Evolutionary conservation across 2,113 vertebrate species (phyloP).

Genomic region (Ceratotherium simum): DNA sequence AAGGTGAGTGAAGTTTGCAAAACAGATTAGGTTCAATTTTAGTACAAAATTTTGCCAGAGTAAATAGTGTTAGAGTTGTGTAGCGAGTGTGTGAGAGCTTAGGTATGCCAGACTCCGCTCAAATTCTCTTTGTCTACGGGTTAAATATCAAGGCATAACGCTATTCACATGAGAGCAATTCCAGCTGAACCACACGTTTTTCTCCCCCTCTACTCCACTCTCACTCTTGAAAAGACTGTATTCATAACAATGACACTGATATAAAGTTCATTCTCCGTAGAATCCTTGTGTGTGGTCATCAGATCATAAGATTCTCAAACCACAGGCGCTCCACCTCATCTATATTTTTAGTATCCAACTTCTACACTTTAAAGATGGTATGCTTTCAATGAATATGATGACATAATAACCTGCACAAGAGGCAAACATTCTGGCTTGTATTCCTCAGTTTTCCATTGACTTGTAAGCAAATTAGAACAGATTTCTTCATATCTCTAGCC

Average conservation of each 20-base stretch:
- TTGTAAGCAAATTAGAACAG: conserved; percentile 48
- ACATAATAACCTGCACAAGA: not conserved
- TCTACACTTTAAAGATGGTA: not conserved
- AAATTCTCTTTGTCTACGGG: not conserved
- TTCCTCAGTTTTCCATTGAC: not conserved
- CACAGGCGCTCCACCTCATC: not conserved
- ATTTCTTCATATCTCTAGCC: not conserved
- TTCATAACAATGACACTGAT: not conserved
- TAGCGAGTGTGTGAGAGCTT: not conserved
- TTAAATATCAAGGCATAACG: not conserved
- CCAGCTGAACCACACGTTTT: not conserved
- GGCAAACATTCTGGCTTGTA: not conserved
- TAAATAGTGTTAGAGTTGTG: not conserved
- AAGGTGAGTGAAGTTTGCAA: conserved; percentile 7
- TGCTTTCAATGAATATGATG: not conserved
- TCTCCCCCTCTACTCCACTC: not conserved
- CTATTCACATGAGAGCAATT: not conserved
- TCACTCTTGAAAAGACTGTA: not conserved
- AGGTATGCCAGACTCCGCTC: not conserved
- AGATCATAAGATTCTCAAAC: not conserved
- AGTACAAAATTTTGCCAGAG: conserved; percentile 21
- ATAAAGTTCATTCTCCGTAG: not conserved
- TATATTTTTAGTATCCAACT: not conserved
- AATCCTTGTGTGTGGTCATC: not conserved
- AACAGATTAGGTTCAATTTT: not conserved